Conservation (phyloP, 2,888 invertebrate species). For the Timandra comae region DNA sequence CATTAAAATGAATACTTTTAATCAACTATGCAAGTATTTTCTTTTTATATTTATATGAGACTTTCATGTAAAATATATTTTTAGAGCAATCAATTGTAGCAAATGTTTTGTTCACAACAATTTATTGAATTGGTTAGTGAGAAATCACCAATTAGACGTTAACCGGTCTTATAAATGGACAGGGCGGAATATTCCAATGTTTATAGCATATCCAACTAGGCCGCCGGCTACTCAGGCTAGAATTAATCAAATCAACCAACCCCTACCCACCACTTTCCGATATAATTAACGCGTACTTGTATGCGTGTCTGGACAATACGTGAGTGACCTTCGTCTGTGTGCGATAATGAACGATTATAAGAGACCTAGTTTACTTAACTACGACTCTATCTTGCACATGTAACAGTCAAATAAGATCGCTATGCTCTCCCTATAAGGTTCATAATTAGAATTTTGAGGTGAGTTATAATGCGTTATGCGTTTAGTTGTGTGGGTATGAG, state of each 20-base stretch:
- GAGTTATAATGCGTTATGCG: conserved; percentile 42
- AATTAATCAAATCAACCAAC: conserved; percentile 77
- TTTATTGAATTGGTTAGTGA: conserved; percentile 25
- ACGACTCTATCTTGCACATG: conserved; percentile 38
- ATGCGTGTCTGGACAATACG: conserved; percentile 66
- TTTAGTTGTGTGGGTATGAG: conserved; percentile 38
- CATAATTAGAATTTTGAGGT: conserved; percentile 44
- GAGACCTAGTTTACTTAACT: conserved; percentile 60
- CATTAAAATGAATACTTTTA: too few species aligned
- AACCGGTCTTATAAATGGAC: conserved; percentile 39
- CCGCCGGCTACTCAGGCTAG: conserved; percentile 63
- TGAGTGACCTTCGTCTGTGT: conserved; percentile 59
- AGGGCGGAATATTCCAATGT: conserved; percentile 63
- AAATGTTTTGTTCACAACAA: conserved; percentile 12
- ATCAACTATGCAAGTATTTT: too few species aligned
- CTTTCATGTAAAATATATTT: too few species aligned
- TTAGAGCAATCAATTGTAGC: conserved; percentile 2
- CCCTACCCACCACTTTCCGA: conserved; percentile 75
- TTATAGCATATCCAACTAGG: conserved; percentile 67
- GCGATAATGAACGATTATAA: conserved; percentile 76
- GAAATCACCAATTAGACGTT: conserved; percentile 47
- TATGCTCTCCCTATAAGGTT: conserved; percentile 53
- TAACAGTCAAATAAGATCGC: conserved; percentile 36
- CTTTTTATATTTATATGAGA: too few species aligned
- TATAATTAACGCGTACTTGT: conserved; percentile 73